These are phyloP conservation scores for Tridacna gigas DNA, from an alignment of 2,888 invertebrate genomes.

Conservation along the genomic window DNA sequence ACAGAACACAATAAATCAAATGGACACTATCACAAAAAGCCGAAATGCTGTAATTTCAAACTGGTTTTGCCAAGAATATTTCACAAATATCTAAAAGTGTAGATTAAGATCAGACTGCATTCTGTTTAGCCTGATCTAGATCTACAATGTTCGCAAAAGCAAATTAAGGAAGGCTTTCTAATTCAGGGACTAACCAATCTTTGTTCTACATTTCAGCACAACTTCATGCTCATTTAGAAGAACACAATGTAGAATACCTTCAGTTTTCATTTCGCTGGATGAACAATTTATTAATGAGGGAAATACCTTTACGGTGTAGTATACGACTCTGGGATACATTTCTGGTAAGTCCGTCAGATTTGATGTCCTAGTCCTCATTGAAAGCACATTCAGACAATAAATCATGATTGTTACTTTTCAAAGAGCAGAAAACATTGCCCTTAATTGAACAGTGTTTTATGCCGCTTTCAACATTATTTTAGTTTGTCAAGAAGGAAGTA, in stretches of 20 bases:
- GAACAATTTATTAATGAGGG: slow-evolving; percentile 99
- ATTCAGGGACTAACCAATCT: too few species aligned
- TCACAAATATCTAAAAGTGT: too few species aligned
- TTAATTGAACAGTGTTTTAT: neutral
- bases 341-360: slow-evolving; percentile 88
- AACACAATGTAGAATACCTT: slow-evolving; percentile 98
- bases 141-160: too few species aligned
- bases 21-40: too few species aligned
- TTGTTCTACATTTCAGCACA: slow-evolving; percentile 87
- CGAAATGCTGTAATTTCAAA: too few species aligned
- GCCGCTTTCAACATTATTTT: neutral
- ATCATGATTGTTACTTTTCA: neutral
- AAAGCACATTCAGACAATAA: neutral
- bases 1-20: too few species aligned
- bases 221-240: slow-evolving; percentile 95
- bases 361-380: neutral
- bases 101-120: too few species aligned
- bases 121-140: too few species aligned
- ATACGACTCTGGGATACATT: slow-evolving; percentile 99
- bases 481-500: too few species aligned
- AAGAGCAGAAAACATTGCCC: too few species aligned
- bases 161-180: too few species aligned
- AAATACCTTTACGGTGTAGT: slow-evolving; percentile 97
- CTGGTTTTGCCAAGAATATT: too few species aligned
- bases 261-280: slow-evolving; percentile 99